Evolutionary conservation across 2,797 vertebrate genomes (phyloP).

Genomic region (Pipistrellus pipistrellus): DNA sequence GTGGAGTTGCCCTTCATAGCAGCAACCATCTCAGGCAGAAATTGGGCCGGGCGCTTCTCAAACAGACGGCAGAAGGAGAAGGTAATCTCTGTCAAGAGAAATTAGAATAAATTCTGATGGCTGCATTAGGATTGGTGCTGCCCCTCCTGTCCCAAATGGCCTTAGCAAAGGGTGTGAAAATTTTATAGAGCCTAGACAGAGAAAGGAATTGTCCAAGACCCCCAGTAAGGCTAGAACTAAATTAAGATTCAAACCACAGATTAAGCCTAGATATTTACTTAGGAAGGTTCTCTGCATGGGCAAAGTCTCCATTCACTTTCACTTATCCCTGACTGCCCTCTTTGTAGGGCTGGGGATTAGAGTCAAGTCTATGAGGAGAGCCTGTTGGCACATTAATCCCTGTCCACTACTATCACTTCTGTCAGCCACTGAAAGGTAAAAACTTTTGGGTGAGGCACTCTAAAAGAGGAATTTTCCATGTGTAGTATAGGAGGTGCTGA

Average conservation of each 20-base stretch:
- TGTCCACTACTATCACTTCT: background rate
- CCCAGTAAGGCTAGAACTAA: constrained; percentile 38
- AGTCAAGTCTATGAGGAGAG: background rate
- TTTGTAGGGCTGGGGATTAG: background rate
- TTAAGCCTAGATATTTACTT: background rate
- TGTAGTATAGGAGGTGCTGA: background rate
- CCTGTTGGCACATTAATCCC: background rate
- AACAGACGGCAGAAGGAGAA: constrained; percentile 95
- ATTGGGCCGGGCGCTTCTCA: constrained; percentile 90
- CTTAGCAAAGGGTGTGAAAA: background rate
- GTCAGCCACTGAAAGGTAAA: constrained; percentile 35
- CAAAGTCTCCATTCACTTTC: background rate
- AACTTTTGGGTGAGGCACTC: constrained; percentile 19
- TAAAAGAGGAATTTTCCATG: constrained; percentile 7
- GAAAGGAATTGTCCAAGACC: constrained; percentile 38
- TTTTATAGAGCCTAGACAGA: constrained; percentile 29
- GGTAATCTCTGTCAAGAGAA: constrained; percentile 90
- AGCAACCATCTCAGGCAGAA: constrained; percentile 90
- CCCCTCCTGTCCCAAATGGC: constrained; percentile 5
- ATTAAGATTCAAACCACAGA: constrained; percentile 31
- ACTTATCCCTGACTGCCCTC: background rate
- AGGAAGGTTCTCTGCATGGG: background rate
- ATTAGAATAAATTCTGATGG: constrained; percentile 8
- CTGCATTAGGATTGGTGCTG: constrained; percentile 16
- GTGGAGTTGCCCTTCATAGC: constrained; percentile 90